Conservation (phyloP, 2,113 vertebrate species). For the Nothocercus julius region DNA sequence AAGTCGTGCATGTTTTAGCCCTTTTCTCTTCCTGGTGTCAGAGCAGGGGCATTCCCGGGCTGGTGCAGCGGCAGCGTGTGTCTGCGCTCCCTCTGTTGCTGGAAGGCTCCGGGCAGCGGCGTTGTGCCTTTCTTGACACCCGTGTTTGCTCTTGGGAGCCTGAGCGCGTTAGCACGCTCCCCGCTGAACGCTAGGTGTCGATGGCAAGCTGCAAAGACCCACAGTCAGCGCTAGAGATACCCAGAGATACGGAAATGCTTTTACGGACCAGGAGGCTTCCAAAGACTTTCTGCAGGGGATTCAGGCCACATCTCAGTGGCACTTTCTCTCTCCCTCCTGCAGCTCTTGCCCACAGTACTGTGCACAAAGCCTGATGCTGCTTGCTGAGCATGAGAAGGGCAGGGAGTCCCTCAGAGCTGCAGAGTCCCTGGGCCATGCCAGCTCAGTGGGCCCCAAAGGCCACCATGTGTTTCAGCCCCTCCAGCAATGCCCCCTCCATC, state of each 20-base stretch:
- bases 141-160: neutral
- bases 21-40: fast-evolving
- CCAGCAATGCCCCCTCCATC: neutral
- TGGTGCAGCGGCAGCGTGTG: fast-evolving
- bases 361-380: neutral
- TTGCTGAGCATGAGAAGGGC: neutral
- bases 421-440: neutral
- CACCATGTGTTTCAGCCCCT: neutral
- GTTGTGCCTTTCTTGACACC: neutral
- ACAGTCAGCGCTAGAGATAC: neutral
- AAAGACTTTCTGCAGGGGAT: neutral
- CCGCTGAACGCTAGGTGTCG: neutral
- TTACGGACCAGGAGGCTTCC: neutral
- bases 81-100: neutral
- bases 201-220: neutral
- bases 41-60: fast-evolving
- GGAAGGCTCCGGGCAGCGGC: fast-evolving
- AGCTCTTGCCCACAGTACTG: neutral
- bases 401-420: neutral
- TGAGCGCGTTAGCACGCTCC: fast-evolving
- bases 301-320: neutral
- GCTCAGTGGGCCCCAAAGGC: neutral
- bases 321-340: neutral
- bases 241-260: neutral
- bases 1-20: neutral